A percentile compares a stretch with the other conserved stretches of the same genome.
phyloP scores from a whole-genome alignment of 2,888 invertebrate species.

The Cheilosia scutellata region DNA sequence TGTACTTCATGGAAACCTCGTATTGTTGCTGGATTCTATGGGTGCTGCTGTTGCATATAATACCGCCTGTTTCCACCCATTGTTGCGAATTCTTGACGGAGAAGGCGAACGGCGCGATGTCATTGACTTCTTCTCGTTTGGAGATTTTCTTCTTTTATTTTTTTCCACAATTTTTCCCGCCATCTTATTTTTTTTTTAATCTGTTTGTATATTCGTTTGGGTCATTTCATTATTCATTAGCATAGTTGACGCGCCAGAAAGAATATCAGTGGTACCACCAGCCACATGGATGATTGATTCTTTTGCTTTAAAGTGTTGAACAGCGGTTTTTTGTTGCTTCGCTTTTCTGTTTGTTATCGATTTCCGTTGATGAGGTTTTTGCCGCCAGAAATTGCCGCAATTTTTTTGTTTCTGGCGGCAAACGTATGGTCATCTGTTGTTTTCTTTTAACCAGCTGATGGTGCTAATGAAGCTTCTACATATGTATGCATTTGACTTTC shows the following conservation, averaged over 20 bases:
- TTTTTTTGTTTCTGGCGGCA: constrained; percentile 25
- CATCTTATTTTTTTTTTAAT: constrained; percentile 40
- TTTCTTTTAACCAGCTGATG: constrained; percentile 13
- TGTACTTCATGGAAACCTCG: constrained; percentile 50
- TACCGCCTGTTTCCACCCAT: constrained; percentile 60
- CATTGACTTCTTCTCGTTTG: constrained; percentile 72
- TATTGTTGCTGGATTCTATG: constrained; percentile 31
- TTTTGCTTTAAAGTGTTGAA: constrained; percentile 12
- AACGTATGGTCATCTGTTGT: neutral
- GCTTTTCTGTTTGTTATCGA: constrained; percentile 9
- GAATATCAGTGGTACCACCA: constrained; percentile 12
- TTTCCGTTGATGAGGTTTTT: constrained; percentile 41
- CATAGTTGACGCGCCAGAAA: constrained; percentile 15
- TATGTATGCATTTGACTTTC: constrained; percentile 18
- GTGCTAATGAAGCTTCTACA: constrained; percentile 5
- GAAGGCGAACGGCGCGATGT: constrained; percentile 42
- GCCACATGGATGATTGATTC: constrained; percentile 25
- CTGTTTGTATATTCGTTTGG: constrained; percentile 54
- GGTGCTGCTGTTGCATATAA: constrained; percentile 37
- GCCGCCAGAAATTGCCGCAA: constrained; percentile 22
- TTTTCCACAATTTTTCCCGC: constrained; percentile 48
- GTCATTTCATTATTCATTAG: constrained; percentile 70
- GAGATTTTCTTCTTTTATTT: constrained; percentile 48
- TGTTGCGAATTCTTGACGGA: constrained; percentile 61
- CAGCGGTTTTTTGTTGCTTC: neutral